A percentile compares a stretch with the other conserved stretches of the same genome.
These are phyloP conservation scores for Pseudomyrmex sp. DNA, from an alignment of 1,140 invertebrate genomes.

Conservation along the genomic window DNA sequence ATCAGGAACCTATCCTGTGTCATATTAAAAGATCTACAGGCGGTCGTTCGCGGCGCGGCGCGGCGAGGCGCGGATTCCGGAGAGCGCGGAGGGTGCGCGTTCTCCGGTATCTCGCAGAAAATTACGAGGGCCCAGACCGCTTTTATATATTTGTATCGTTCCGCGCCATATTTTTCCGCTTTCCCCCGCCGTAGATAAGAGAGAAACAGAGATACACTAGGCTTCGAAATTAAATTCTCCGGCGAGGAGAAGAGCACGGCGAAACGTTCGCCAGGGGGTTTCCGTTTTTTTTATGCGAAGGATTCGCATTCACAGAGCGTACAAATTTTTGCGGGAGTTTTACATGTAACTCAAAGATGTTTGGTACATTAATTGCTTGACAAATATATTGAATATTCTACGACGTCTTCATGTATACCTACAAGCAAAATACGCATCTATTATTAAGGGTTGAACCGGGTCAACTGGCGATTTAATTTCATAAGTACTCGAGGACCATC, in stretches of 20 bases:
- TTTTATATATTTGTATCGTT: conserved; percentile 58
- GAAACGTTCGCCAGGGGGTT: neutral
- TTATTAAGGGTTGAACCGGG: neutral
- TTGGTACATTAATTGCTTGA: too few relatives aligned
- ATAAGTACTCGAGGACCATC: conserved; percentile 13
- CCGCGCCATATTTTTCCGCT: conserved; percentile 54
- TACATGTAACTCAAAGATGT: neutral
- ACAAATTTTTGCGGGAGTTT: conserved; percentile 16
- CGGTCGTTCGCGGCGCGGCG: conserved; percentile 53
- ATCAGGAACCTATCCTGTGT: conserved; percentile 70
- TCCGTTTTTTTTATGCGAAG: conserved; percentile 3
- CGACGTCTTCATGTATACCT: neutral
- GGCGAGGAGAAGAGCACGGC: neutral
- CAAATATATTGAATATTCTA: too few relatives aligned
- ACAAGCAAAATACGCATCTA: neutral
- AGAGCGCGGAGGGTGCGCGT: conserved; percentile 6
- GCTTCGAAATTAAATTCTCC: conserved; percentile 69
- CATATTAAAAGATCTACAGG: conserved; percentile 70
- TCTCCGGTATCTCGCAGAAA: conserved; percentile 50
- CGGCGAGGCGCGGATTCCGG: conserved; percentile 14
- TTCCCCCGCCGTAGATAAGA: neutral
- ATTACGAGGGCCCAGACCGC: conserved; percentile 40
- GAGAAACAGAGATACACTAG: neutral
- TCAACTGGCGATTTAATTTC: conserved; percentile 12
- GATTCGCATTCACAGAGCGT: conserved; percentile 2